Conservation (phyloP, 2,888 invertebrate species). For the Eupithecia inturbata region DNA sequence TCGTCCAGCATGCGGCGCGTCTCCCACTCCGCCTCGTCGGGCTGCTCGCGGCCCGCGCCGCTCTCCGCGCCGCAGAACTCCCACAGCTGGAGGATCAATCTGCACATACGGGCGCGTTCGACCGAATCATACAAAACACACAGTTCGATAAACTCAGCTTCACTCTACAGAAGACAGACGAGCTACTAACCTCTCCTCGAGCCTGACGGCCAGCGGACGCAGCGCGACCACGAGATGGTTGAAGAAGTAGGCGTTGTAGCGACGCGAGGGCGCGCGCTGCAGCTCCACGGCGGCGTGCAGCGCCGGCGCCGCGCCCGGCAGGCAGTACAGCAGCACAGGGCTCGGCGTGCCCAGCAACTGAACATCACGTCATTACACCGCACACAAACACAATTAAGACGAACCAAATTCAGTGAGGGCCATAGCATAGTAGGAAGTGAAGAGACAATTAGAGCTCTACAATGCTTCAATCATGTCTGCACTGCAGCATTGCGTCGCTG, state of each 20-base stretch:
- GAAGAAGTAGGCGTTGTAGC: constrained; percentile 94
- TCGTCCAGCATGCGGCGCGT: constrained; percentile 91
- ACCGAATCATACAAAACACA: no score
- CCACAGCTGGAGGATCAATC: constrained; percentile 76
- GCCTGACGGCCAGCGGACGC: constrained; percentile 91
- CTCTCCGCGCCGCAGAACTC: constrained; percentile 82
- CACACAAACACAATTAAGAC: no score
- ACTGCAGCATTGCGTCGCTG: neutral
- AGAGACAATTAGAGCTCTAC: neutral
- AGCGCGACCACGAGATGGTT: constrained; percentile 92
- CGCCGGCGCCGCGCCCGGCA: constrained; percentile 82
- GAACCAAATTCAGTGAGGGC: neutral
- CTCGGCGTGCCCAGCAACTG: constrained; percentile 93
- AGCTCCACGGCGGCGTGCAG: constrained; percentile 92
- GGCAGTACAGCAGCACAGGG: constrained; percentile 92
- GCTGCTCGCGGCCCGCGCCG: constrained; percentile 86
- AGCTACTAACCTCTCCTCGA: constrained; percentile 89
- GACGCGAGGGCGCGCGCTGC: constrained; percentile 85
- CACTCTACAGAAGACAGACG: no score
- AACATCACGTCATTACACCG: neutral
- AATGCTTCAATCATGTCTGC: neutral
- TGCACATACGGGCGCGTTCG: constrained; percentile 85
- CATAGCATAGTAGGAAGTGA: neutral
- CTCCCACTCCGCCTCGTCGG: constrained; percentile 92
- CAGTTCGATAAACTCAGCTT: no score